These are phyloP conservation scores for Drosophila nigromelanica DNA, from an alignment of 1,140 invertebrate genomes.

Conservation along the genomic window DNA sequence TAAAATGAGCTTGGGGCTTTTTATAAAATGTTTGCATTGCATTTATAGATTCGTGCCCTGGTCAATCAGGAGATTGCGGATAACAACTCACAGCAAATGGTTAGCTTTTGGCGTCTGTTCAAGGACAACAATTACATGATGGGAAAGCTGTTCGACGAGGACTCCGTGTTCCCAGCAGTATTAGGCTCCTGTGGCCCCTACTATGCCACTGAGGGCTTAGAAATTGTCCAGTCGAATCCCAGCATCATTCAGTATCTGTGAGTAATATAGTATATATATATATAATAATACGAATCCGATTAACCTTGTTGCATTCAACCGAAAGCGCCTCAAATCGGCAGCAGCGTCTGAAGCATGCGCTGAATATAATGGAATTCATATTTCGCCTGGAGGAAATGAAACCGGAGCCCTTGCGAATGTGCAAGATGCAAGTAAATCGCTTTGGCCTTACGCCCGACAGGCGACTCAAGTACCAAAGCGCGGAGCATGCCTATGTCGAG, in stretches of 20 bases:
- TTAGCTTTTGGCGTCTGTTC: conserved; percentile 76
- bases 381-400: conserved; percentile 78
- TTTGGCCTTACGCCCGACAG: conserved; percentile 71
- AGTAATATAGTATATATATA: no score
- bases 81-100: conserved; percentile 76
- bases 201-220: conserved; percentile 72
- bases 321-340: conserved; percentile 68
- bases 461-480: conserved; percentile 74
- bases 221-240: conserved; percentile 68
- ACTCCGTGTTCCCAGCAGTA: conserved; percentile 74
- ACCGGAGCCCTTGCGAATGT: conserved; percentile 79
- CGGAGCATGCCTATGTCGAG: conserved; percentile 71
- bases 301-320: background rate
- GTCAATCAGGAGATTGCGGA: conserved; percentile 79
- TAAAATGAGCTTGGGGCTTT: background rate
- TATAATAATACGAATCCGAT: background rate
- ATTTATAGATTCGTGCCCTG: conserved; percentile 63
- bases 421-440: conserved; percentile 74
- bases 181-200: conserved; percentile 76
- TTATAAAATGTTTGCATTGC: background rate
- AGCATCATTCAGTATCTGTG: conserved; percentile 75
- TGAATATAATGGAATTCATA: conserved; percentile 77
- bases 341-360: conserved; percentile 71
- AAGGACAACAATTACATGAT: conserved; percentile 83
- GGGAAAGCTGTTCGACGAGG: conserved; percentile 80